Conservation (phyloP, 2,888 invertebrate genomes). For the Catonia carolina region DNA sequence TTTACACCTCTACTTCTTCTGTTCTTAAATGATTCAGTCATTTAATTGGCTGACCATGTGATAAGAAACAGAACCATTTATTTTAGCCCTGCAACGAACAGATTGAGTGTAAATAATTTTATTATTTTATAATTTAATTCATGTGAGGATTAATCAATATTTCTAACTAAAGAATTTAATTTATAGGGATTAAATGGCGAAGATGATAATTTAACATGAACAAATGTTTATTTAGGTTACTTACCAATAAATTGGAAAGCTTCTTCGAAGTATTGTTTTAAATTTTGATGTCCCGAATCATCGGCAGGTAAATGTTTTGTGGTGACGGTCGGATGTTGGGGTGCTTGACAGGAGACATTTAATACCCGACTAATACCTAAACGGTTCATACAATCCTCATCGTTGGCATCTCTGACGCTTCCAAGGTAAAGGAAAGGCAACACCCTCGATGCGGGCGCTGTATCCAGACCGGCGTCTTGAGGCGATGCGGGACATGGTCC, state of each 20-base stretch:
- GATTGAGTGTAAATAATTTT: no score
- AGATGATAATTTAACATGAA: no score
- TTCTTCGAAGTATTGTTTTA: slow-evolving; percentile 82
- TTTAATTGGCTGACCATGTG: no score
- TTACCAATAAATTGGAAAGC: slow-evolving; percentile 81
- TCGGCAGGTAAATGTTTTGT: slow-evolving; percentile 76
- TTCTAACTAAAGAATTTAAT: no score
- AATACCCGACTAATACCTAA: slow-evolving; percentile 69
- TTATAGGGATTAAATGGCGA: no score
- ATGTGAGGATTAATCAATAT: no score
- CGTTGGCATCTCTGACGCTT: slow-evolving; percentile 72
- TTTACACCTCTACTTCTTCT: no score
- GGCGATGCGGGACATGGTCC: slow-evolving; percentile 24
- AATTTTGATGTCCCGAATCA: slow-evolving; percentile 77
- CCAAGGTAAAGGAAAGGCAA: slow-evolving; percentile 75
- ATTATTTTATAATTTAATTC: no score
- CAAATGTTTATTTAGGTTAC: no score
- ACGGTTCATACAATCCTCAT: slow-evolving; percentile 56
- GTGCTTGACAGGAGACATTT: slow-evolving; percentile 67
- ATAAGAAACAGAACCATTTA: no score
- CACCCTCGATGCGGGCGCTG: slow-evolving; percentile 70
- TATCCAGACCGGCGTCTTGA: slow-evolving; percentile 48
- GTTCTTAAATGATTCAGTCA: no score
- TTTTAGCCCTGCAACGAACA: no score
- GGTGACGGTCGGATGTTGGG: slow-evolving; percentile 56